Evolutionary conservation across 2,113 vertebrate species (phyloP).

Genomic region (Todiramphus chloris): DNA sequence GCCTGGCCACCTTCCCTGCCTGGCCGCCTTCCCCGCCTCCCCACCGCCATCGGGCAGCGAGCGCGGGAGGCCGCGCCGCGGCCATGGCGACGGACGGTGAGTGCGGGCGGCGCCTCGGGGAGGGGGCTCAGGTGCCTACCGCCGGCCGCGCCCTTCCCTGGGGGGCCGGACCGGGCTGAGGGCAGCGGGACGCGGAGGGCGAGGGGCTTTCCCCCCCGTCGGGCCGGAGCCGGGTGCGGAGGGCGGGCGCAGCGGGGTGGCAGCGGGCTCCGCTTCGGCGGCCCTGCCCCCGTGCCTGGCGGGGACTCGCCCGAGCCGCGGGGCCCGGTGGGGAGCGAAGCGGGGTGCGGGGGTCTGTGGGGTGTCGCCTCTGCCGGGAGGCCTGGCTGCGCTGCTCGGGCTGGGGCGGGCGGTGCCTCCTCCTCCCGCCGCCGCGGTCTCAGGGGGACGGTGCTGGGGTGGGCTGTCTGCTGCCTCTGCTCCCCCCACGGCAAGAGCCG

Average conservation of each 20-base stretch:
- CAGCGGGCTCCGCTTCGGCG: neutral
- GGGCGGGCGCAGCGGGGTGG: neutral
- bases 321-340: no score
- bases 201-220: neutral
- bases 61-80: neutral
- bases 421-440: neutral
- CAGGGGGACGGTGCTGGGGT: rapidly evolving
- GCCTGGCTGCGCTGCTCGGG: neutral
- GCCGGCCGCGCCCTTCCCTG: neutral
- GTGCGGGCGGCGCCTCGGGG: neutral
- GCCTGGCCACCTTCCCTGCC: neutral
- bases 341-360: no score
- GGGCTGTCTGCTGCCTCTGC: neutral
- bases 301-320: neutral
- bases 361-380: neutral
- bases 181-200: neutral
- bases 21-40: neutral
- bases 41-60: neutral
- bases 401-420: neutral
- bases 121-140: neutral
- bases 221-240: neutral
- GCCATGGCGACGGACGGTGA: neutral
- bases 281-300: neutral
- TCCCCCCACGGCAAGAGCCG: rapidly evolving
- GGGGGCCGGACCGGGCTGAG: neutral